Evolutionary conservation across 2,888 invertebrate species (phyloP).

Genomic region (Nemoura dubitans): DNA sequence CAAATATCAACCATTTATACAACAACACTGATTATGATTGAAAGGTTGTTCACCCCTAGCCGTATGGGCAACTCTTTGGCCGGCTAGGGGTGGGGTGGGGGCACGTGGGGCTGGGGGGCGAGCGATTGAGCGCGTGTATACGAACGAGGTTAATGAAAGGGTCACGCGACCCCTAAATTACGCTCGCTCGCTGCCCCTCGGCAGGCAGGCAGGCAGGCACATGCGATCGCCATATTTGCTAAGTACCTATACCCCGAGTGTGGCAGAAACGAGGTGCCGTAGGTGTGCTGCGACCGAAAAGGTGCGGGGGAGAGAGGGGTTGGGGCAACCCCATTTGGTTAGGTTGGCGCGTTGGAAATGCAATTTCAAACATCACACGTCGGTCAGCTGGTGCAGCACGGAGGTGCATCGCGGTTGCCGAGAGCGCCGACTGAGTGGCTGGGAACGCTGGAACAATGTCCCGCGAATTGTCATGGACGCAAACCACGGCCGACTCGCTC

Average conservation of each 20-base stretch:
- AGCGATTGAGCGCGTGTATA: conserved; percentile 21
- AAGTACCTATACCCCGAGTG: neutral
- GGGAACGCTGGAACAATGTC: neutral
- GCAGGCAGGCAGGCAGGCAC: neutral
- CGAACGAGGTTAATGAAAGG: conserved; percentile 44
- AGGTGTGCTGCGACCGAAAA: neutral
- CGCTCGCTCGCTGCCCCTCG: conserved; percentile 7
- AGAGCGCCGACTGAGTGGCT: neutral
- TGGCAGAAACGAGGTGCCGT: neutral
- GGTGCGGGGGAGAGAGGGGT: neutral
- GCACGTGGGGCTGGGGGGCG: neutral
- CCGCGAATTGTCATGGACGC: neutral
- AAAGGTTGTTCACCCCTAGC: conserved; percentile 40
- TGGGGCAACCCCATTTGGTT: neutral
- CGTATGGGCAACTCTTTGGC: neutral
- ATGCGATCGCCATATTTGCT: conserved; percentile 12
- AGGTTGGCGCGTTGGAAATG: neutral
- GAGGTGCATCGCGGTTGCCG: neutral
- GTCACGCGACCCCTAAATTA: conserved; percentile 44
- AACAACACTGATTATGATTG: conserved; percentile 12
- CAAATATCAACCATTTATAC: conserved; percentile 15
- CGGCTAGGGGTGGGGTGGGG: neutral
- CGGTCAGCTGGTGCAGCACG: neutral
- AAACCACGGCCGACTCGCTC: neutral
- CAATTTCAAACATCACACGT: neutral